Percentiles rank a stretch among this genome's conserved stretches.
These are phyloP conservation scores for Coelopa pilipes DNA, from an alignment of 2,888 invertebrate genomes.

Conservation along the genomic window DNA sequence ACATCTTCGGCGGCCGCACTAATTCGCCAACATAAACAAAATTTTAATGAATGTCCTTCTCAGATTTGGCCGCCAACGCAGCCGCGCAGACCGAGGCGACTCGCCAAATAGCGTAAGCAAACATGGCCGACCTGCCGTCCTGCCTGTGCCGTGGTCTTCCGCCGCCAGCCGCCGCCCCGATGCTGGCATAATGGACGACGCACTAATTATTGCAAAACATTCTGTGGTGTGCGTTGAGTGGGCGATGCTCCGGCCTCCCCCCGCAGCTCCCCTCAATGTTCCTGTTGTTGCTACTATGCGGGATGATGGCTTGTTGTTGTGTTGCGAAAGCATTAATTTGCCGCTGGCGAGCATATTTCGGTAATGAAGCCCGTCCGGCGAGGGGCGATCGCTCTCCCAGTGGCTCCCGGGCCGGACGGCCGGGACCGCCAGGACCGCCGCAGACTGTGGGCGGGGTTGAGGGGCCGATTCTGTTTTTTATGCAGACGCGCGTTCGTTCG, in stretches of 20 bases:
- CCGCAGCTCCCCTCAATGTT: not conserved
- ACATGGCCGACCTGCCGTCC: not conserved
- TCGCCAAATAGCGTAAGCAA: not conserved
- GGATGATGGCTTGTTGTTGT: constrained; percentile 1
- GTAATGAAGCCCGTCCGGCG: constrained; percentile 25
- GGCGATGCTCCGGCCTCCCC: not conserved
- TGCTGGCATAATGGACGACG: not conserved
- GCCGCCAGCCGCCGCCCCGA: not conserved
- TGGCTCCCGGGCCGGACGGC: too few species aligned
- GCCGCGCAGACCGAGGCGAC: not conserved
- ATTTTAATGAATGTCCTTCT: constrained; percentile 30
- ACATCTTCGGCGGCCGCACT: constrained; percentile 16
- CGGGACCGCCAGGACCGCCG: too few species aligned
- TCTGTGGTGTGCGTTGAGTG: not conserved
- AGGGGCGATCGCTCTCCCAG: not conserved
- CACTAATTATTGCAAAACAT: constrained; percentile 34
- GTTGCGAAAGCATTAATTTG: constrained; percentile 26
- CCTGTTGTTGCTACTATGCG: not conserved
- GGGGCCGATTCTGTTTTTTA: not conserved
- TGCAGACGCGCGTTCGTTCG: not conserved
- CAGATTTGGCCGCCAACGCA: constrained; percentile 7
- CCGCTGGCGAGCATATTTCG: constrained; percentile 20
- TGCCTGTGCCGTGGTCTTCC: not conserved
- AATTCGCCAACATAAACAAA: constrained; percentile 29
- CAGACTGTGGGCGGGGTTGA: too few species aligned